phyloP scores from a whole-genome alignment of 2,888 invertebrate genomes.

The Watsonalla cultraria region DNA sequence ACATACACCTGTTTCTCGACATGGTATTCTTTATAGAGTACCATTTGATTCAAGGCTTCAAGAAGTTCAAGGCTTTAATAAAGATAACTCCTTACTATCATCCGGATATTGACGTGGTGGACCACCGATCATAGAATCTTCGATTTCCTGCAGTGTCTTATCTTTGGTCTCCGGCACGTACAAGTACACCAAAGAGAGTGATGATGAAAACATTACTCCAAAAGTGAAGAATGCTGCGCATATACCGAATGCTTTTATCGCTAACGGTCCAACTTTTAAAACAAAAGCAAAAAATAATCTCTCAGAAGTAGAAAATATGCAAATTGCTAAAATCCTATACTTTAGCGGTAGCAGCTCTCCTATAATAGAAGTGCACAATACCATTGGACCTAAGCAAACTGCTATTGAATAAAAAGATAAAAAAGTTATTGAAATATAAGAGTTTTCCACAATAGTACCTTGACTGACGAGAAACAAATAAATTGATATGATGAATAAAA shows the following conservation, averaged over 20 bases:
- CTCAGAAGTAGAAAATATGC: constrained; percentile 17
- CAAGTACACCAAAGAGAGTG: constrained; percentile 18
- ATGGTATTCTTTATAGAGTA: too few species aligned
- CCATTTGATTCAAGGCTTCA: too few species aligned
- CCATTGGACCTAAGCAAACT: background rate
- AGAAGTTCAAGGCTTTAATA: too few species aligned
- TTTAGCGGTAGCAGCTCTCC: constrained; percentile 1
- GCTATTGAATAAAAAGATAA: background rate
- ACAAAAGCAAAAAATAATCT: constrained; percentile 15
- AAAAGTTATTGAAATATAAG: background rate
- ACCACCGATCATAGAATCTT: constrained; percentile 10
- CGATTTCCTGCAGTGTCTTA: constrained; percentile 26
- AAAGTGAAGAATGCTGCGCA: constrained; percentile 31
- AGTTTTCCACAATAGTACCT: background rate
- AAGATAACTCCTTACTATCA: too few species aligned
- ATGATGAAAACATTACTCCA: constrained; percentile 4
- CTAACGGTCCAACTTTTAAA: constrained; percentile 25
- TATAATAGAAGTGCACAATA: background rate
- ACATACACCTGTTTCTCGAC: too few species aligned
- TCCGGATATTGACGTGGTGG: background rate
- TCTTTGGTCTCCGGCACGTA: constrained; percentile 36
- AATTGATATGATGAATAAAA: background rate
- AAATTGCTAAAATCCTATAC: constrained; percentile 13
- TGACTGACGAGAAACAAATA: background rate
- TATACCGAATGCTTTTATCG: constrained; percentile 19